Evolutionary conservation across 2,113 vertebrate genomes (phyloP), one percentile per base, ranked within the genome.

Genomic region (Lynx canadensis): DNA sequence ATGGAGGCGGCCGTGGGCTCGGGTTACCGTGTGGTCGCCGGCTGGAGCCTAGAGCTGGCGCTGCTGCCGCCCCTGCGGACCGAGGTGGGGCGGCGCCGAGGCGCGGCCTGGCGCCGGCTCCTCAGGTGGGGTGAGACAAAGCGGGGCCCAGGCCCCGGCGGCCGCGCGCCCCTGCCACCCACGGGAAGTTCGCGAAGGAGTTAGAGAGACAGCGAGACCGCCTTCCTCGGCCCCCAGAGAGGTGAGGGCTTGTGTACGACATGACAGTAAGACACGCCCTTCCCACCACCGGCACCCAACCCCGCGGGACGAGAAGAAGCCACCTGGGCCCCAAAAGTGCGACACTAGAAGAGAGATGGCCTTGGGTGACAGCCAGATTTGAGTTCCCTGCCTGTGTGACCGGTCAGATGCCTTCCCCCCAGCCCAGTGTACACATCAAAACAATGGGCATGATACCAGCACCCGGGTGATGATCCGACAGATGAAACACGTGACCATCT

Each of bases 1-100:
- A 98, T 98, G 98, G 98, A 98, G 98, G 94, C 97, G 23, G 91
- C 82, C 36, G 93, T 94, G 97, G 31, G 86, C 71, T 86, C 81
- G 38, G 95, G 97, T 96, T 80, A 96, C 82, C 15, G 33, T 92
- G 95, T 82, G 94, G 69, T 95, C 55, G 16, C 57, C 0, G 87
- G 98, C 95, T 65, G 63, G 95, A 97, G 97, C 86, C 71, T 79
- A 84, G 94, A 83, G 94, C 94, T 65, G 82, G 90, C 94, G 71
- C 74, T 79, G 86, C 88, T 10, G 45, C 89, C 21, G 82, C 71
- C 87, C 21, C 57, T 73, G 96, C 79, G 81, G 96, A 96, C 76
- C 16, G 63, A 97, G 94, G 94, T 82, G 74, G 57, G 74, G 89
- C 45, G 33, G 84, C 60, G 69, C n/a, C 38, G 86, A 50, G 50